Base-by-base conservation (phyloP, 35 echinoderm and acorn worm species). In the Heliocidaris erythrogramma region DNA sequence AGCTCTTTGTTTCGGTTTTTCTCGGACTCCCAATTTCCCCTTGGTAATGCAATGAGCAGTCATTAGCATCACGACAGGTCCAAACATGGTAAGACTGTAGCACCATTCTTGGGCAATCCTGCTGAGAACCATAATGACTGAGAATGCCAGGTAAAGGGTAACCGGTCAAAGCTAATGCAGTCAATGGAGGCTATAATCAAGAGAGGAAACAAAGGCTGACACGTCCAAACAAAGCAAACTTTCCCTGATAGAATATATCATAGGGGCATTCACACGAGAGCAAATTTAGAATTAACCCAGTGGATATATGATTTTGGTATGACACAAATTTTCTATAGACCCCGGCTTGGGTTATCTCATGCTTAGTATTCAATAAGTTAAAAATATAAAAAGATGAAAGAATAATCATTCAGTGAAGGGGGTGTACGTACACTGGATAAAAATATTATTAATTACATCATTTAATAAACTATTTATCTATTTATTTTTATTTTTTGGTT, bases 121-220 rank as follows among this genome's bases (percentile, higher is more conserved):
- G 65, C 87, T 89, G 87, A 32, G 47, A 21, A 47, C 47, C 47
- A 11, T 48, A 47, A 89, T 89, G 87, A 89, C 13, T 5, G 47
- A 9, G 87, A 89, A 89, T 89, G 87, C 87, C 9, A 5, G 87
- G 3, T 89, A 89, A 89, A 89, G 87, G 87, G 87, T 89, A 89
- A 32, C 87, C 87, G 11, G 87, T 48, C 87, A 89, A 18, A 48
- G 47, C 30, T 47, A 48, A 89, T 89, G 65, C 65, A 78, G 65
- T 78, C 65, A 78, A 69, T 78, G 65, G 52, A 78, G 21, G 27
- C 65, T 27, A 42, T 42, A 78, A 78, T n/a, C 65, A 78, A 78
- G 65, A 78, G 0, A n/a, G 65, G 65, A 78, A 78, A 78, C 65
- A 78, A 78, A 78, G 65, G 21, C 65, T 78, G 65, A 78, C 65